Percentiles rank a stretch among this genome's conserved stretches.
Conservation (phyloP, 2,888 invertebrate species). For the Bellardia pandia region DNA sequence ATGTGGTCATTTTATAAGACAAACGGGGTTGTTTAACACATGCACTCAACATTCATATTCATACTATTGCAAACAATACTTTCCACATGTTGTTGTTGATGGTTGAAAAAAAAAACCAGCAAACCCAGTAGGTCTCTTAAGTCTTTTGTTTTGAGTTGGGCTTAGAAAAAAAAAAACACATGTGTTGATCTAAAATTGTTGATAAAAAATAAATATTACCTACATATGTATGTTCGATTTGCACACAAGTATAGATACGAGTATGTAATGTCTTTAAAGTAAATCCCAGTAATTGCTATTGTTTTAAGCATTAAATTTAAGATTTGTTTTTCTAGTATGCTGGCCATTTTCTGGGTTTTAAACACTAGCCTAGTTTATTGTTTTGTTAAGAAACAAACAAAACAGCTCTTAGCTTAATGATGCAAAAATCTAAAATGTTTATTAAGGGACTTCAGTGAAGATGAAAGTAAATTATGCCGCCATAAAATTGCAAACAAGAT, state of each 20-base stretch:
- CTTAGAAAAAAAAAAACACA: conserved; percentile 55
- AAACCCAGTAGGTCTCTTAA: conserved; percentile 52
- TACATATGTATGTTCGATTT: not conserved
- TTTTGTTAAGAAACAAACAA: conserved; percentile 18
- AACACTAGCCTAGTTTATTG: conserved; percentile 33
- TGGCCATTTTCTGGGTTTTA: conserved; percentile 73
- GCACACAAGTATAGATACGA: not conserved
- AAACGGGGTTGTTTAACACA: conserved; percentile 29
- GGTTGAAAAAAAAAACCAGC: not conserved
- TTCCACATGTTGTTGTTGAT: conserved; percentile 35
- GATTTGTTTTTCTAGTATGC: conserved; percentile 40
- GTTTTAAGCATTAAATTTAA: conserved; percentile 43
- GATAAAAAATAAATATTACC: conserved; percentile 51
- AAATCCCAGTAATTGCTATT: conserved; percentile 69
- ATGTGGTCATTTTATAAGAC: conserved; percentile 54
- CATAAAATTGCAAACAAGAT: not conserved
- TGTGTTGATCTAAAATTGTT: conserved; percentile 66
- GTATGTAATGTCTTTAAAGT: conserved; percentile 34
- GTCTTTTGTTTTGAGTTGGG: conserved; percentile 64
- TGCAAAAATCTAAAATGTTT: conserved; percentile 54
- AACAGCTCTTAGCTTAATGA: conserved; percentile 45
- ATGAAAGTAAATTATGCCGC: conserved; percentile 66
- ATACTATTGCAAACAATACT: not conserved
- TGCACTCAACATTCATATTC: not conserved
- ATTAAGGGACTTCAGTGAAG: conserved; percentile 49